These are phyloP conservation scores for Arremon aurantiirostris DNA, from an alignment of 2,797 vertebrate species.

Conservation along the genomic window DNA sequence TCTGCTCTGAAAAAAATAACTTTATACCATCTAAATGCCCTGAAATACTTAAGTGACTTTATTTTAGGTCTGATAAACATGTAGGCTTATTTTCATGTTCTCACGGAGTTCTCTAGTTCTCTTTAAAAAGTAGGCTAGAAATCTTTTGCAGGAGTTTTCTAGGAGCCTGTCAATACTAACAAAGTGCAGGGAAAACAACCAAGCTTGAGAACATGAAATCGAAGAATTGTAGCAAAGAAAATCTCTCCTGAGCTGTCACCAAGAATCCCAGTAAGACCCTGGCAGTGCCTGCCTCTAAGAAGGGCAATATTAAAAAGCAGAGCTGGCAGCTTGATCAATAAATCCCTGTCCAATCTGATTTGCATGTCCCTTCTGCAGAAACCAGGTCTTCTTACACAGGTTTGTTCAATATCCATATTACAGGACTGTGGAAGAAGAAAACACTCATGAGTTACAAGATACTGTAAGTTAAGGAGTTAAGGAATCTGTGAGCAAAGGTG, in stretches of 20 bases:
- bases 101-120: neutral
- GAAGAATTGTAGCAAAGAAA: neutral
- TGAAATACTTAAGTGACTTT: neutral
- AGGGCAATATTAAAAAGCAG: neutral
- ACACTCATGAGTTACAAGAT: accelerated
- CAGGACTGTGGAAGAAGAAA: neutral
- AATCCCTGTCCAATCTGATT: neutral
- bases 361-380: neutral
- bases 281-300: neutral
- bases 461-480: no score
- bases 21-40: neutral
- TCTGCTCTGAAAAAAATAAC: neutral
- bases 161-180: neutral
- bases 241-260: neutral
- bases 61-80: neutral
- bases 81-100: neutral
- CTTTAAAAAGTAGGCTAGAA: neutral
- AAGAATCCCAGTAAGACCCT: neutral
- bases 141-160: neutral
- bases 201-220: neutral
- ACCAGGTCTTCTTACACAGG: neutral
- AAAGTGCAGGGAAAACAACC: neutral
- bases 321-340: neutral
- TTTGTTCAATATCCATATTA: neutral
- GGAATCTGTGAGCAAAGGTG: neutral